A percentile compares a stretch with the other conserved stretches of the same genome.
These are phyloP conservation scores for Hirundo rustica DNA, from an alignment of 2,797 vertebrate species.

Conservation along the genomic window DNA sequence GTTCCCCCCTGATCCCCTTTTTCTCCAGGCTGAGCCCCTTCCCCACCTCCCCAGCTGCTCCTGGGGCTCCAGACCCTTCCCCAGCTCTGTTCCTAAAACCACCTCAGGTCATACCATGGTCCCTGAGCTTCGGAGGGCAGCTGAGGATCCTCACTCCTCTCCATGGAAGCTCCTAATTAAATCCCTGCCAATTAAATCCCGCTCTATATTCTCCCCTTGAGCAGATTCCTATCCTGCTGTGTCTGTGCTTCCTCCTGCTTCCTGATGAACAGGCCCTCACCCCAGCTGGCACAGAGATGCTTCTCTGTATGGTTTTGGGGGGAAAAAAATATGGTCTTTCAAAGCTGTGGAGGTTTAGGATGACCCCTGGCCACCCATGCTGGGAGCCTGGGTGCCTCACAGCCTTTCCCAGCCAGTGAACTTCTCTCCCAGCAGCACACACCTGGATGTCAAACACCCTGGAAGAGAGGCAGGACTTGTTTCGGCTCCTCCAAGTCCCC, in stretches of 20 bases:
- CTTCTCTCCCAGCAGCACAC: neutral
- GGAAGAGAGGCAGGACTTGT: neutral
- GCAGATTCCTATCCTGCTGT: neutral
- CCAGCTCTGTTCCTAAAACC: neutral
- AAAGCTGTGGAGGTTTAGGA: neutral
- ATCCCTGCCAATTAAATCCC: neutral
- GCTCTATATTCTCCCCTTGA: neutral
- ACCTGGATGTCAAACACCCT: neutral
- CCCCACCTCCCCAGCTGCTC: neutral
- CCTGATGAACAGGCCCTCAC: no score
- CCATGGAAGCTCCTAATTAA: neutral
- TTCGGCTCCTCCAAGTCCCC: neutral
- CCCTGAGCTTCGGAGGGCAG: neutral
- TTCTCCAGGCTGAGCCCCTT: neutral
- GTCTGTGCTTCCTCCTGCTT: neutral
- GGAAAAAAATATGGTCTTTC: accelerated
- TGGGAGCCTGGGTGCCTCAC: neutral
- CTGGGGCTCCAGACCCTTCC: neutral
- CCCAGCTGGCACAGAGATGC: neutral
- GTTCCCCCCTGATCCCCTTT: neutral
- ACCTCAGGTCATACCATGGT: neutral
- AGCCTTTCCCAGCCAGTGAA: neutral
- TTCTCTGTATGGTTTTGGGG: neutral
- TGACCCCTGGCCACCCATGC: neutral
- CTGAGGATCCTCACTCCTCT: neutral